A percentile compares a stretch with the other conserved stretches of the same genome.
Conservation (phyloP, 2,113 vertebrate genomes). For the Triplophysa siluroides region DNA sequence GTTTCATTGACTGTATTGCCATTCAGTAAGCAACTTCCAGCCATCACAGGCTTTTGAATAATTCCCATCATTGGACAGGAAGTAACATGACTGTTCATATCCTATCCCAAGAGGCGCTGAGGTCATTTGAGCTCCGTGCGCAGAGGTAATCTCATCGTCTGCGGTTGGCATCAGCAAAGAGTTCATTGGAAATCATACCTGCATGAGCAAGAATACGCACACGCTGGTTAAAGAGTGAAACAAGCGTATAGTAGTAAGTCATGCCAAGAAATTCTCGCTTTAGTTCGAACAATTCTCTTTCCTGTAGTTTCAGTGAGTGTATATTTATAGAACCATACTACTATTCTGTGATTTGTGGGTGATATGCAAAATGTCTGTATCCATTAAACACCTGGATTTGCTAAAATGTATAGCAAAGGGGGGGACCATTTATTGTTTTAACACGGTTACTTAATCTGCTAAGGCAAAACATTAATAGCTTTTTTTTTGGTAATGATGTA, state of each 20-base stretch:
- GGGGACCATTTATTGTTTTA: too few species aligned
- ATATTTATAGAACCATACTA: too few species aligned
- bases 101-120: conserved; percentile 61
- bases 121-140: conserved; percentile 53
- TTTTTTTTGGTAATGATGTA: too few species aligned
- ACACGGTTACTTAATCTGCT: too few species aligned
- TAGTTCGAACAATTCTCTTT: not conserved
- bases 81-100: conserved; percentile 48
- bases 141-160: conserved; percentile 53
- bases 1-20: not conserved
- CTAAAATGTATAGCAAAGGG: too few species aligned
- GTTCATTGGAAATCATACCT: conserved; percentile 15
- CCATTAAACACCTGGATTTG: too few species aligned
- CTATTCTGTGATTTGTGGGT: too few species aligned
- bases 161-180: conserved; percentile 11
- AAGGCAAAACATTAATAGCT: too few species aligned
- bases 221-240: not conserved
- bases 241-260: conserved; percentile 2
- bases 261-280: not conserved
- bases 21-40: not conserved
- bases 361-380: too few species aligned
- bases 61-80: conserved; percentile 58
- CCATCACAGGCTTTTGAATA: conserved; percentile 47
- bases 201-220: conserved; percentile 15
- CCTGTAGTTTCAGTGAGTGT: too few species aligned